Base-by-base conservation (phyloP, 2,888 invertebrate genomes). In the Acanthosepion esculentum region DNA sequence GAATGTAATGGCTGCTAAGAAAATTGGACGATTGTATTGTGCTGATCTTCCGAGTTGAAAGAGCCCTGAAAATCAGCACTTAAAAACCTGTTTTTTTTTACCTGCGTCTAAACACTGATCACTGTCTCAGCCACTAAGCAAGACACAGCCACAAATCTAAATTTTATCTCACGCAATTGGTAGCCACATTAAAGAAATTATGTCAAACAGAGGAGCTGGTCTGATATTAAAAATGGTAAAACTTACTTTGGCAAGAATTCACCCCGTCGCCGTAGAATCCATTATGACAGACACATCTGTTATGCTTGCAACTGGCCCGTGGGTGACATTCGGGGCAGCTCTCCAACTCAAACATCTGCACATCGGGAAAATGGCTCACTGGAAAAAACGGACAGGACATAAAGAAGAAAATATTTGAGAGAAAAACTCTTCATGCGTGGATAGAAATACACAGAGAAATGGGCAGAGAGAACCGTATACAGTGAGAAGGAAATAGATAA, bases 201-300 rank as follows among this genome's bases (percentile, higher is more conserved):
- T 50, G 50, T 15, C 50, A 12, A 41, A 64, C 5, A 23, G 23
- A 26, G 18, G n/a, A 33, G 64, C 41, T 18, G 48, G 29, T 48
- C 59, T 78, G 18, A 41, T 15, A 4, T 26, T 78, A 29, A 48
- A 2, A 20, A 64, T 41, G 33, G 6, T 59, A 64, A 64, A 41
- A 94, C 26, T 50, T 94, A 29, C 93, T 53, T 26, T 93, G 53
- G 95, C 95, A 95, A 7, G 94, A 93, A 41, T 94, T 94, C 48
- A 95, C 48, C 41, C 95, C 95, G 48, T 95, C 95, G 5, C 95
- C 95, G 91, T 94, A 94, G n/a, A 94, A 94, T 26, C 95, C 95
- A 6, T 64, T 33, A 20, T 94, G 91, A 94, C 95, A 95, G 0
- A 94, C 94, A 93, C 95, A 95, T 48, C 94, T 41, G 41, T 94